Evolutionary conservation across 2,888 invertebrate genomes (phyloP).

Genomic region (Cheilosia impressa): DNA sequence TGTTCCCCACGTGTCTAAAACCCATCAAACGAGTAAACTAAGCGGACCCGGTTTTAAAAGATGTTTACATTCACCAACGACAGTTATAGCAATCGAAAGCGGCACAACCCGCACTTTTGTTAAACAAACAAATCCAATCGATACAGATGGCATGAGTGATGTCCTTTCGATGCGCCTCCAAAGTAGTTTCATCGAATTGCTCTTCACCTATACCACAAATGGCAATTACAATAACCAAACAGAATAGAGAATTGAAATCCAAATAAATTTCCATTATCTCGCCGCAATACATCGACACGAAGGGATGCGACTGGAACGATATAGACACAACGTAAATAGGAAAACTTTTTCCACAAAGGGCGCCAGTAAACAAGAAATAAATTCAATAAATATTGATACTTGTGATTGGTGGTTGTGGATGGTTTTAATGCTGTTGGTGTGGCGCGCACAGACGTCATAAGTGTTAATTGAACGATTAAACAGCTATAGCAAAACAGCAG

Average conservation of each 20-base stretch:
- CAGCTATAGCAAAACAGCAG: conserved; percentile 3
- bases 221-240: conserved; percentile 43
- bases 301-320: background rate
- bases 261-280: conserved; percentile 49
- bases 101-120: background rate
- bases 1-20: conserved; percentile 3
- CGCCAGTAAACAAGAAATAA: conserved; percentile 32
- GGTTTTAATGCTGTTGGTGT: background rate
- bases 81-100: background rate
- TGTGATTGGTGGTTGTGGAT: conserved; percentile 24
- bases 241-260: conserved; percentile 28
- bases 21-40: background rate
- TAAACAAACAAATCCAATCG: conserved; percentile 24
- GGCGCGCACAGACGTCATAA: conserved; percentile 12
- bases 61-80: conserved; percentile 7
- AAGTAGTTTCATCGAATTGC: conserved; percentile 11
- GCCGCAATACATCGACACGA: background rate
- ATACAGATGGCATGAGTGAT: background rate
- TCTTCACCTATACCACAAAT: conserved; percentile 25
- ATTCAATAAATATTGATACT: conserved; percentile 54
- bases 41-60: background rate
- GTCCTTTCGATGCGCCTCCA: background rate
- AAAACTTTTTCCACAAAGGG: conserved; percentile 23
- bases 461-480: conserved; percentile 47
- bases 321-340: conserved; percentile 2